A percentile compares a stretch with the other conserved stretches of the same genome.
Conservation (phyloP, 2,888 invertebrate genomes). For the Chloroclystis v-ata region DNA sequence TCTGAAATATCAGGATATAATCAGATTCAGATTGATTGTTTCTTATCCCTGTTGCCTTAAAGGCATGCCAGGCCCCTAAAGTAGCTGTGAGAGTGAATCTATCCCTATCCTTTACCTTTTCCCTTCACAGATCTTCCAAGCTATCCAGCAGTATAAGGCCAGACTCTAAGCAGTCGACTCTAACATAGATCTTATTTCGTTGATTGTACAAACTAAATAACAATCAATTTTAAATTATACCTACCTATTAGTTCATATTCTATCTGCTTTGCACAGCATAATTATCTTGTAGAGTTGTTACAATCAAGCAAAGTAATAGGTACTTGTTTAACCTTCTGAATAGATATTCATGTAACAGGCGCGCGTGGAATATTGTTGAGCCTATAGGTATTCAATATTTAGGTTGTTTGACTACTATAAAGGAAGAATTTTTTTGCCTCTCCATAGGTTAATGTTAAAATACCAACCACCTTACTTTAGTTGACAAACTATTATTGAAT, state of each 20-base stretch:
- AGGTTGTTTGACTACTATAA: no score
- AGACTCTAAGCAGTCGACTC: constrained; percentile 12
- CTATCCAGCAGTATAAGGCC: constrained; percentile 25
- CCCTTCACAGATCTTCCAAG: constrained; percentile 37
- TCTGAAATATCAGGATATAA: not conserved
- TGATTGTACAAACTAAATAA: constrained; percentile 46
- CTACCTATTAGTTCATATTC: not conserved
- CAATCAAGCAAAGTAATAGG: no score
- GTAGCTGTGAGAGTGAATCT: constrained; percentile 2
- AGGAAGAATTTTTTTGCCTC: no score
- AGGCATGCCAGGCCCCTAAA: constrained; percentile 2
- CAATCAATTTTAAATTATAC: constrained; percentile 9
- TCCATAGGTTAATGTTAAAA: no score
- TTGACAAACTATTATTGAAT: no score
- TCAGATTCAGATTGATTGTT: constrained; percentile 1
- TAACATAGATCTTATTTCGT: constrained; percentile 33
- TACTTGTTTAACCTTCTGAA: no score
- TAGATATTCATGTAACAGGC: no score
- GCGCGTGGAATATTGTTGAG: no score
- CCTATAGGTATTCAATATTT: no score
- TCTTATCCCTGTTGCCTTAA: constrained; percentile 2
- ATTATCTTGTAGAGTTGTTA: not conserved
- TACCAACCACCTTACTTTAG: no score
- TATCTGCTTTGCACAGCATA: constrained; percentile 2
- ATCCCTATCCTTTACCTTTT: constrained; percentile 5